Evolutionary conservation across 37 sponge, comb jelly and placozoan species (phyloP), one percentile per base, ranked within the genome.

Genomic region (Theonella swinhoei): DNA sequence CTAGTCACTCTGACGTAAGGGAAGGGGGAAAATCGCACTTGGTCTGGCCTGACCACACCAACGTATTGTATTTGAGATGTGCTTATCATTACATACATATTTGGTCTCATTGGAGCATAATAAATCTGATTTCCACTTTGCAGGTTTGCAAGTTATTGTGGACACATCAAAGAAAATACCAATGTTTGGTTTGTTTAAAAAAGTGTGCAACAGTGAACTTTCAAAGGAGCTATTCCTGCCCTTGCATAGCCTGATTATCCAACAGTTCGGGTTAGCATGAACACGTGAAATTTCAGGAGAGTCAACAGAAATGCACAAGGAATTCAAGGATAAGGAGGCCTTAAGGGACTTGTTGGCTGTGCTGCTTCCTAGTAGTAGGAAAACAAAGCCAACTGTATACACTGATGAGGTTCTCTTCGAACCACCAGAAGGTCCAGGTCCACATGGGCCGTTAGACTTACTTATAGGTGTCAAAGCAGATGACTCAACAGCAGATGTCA

Each of bases 91-190:
- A n/a, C n/a, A n/a, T n/a, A n/a, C n/a, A n/a, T n/a, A n/a, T n/a
- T n/a, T n/a, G n/a, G n/a, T n/a, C n/a, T n/a, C n/a, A n/a, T n/a
- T n/a, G n/a, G n/a, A n/a, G n/a, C n/a, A n/a, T n/a, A n/a, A n/a
- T n/a, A n/a, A n/a, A 58, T 11, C 11, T 58, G 60, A 58, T 58
- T 58, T 58, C 60, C 60, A 58, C 60, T 58, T 20, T 58, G 60
- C 60, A 58, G 60, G 60, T 58, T 58, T 58, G 60, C 60, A 58
- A 58, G 60, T 58, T 58, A 58, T 58, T 58, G 60, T 58, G 60
- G 60, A 58, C 60, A 58, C 60, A 58, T 58, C 60, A 58, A 19
- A 20, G 60, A 19, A 58, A 58, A 58, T 58, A 58, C 60, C 60
- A 58, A 20, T 58, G 17, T 58, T 58, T 58, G 11, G 11, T 58